Evolutionary conservation across 1,140 invertebrate species (phyloP), one percentile per base, ranked within the genome.

Genomic region (Pemphigus obesinymphae): DNA sequence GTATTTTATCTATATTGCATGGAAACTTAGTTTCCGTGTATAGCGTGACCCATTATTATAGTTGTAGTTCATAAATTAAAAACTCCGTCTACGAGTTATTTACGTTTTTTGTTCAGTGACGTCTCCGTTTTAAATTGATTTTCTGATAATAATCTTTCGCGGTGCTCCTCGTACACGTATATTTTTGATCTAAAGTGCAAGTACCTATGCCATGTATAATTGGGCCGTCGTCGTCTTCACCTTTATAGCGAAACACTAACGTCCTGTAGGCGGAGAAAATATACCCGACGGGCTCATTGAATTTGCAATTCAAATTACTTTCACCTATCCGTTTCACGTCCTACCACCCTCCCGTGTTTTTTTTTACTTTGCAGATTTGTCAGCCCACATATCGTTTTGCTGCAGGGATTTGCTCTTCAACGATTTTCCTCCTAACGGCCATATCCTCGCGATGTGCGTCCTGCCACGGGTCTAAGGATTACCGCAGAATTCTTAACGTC

Each of bases 11-110:
- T 72, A 72, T n/a, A n/a, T 72, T 5, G 68, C 68, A 48, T 11
- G 15, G 20, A 72, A 72, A 72, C 68, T 72, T 29, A 10, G 68
- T 43, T 72, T 29, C 17, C 26, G 23, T 5, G 68, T 48, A 26
- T 48, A 72, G 68, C 43, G 26, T 72, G 68, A 68, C 68, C 26
- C 3, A 8, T n/a, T n/a, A n/a, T n/a, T 0, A 7, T 10, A 20
- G 40, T n/a, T n/a, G n/a, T 45, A 45, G 13, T 45, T 45, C 48
- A 45, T 72, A 72, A 72, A 72, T 48, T 72, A 72, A 72, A 48
- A 72, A 72, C 68, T 40, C 68, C 68, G 40, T 29, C 37, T n/a
- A n/a, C 2, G 26, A 72, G 68, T 48, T 72, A 29, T 72, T 72
- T 72, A 72, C 43, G 43, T 23, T 72, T 43, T n/a, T 45, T 45